Conservation (phyloP, 2,797 vertebrate genomes). For the Sebastes miniatus region DNA sequence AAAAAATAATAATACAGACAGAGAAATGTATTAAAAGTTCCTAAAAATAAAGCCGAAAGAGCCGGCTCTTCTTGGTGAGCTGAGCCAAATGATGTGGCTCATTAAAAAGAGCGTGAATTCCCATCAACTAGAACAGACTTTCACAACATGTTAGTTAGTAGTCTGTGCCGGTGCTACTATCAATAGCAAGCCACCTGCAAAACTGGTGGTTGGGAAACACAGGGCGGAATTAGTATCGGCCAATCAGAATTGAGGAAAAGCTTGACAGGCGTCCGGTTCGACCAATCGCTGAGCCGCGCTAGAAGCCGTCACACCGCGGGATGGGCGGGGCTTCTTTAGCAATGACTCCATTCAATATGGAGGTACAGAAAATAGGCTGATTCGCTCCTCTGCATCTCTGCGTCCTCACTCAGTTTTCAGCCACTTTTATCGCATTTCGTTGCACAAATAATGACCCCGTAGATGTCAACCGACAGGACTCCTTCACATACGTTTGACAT, state of each 20-base stretch:
- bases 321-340: constrained; percentile 60
- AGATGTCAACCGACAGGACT: neutral
- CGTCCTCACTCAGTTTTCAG: neutral
- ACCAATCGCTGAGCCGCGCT: constrained; percentile 46
- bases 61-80: too few relatives aligned
- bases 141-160: constrained; percentile 50
- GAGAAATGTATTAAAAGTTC: too few relatives aligned
- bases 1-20: too few relatives aligned
- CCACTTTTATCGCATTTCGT: neutral
- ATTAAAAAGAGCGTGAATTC: too few relatives aligned
- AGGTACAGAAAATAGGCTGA: constrained; percentile 68
- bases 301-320: neutral
- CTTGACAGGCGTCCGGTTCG: constrained; percentile 21
- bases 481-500: constrained; percentile 8
- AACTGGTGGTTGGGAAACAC: neutral
- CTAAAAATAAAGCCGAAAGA: too few relatives aligned
- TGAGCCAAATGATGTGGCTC: too few relatives aligned
- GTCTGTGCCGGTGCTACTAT: constrained; percentile 45
- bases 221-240: constrained; percentile 29
- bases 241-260: constrained; percentile 43
- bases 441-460: neutral
- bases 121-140: neutral
- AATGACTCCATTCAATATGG: constrained; percentile 73
- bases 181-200: constrained; percentile 32
- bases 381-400: constrained; percentile 8